A percentile compares a stretch with the other conserved stretches of the same genome.
Conservation (phyloP, 2,888 invertebrate species). For the Trichopoda pennipes region DNA sequence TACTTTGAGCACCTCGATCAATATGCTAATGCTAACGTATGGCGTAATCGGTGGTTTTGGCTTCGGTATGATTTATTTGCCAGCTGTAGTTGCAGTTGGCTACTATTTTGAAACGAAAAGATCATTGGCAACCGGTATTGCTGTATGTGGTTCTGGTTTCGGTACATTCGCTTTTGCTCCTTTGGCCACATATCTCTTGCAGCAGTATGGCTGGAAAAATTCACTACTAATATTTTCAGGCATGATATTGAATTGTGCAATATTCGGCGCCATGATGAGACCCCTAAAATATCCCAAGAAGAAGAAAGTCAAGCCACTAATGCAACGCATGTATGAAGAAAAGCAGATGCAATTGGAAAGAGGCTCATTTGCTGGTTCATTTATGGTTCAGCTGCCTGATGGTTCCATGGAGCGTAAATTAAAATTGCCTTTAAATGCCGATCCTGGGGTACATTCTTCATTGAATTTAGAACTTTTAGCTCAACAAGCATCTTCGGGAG, state of each 20-base stretch:
- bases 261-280: slow-evolving; percentile 86
- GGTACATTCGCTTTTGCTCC: slow-evolving; percentile 98
- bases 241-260: slow-evolving; percentile 93
- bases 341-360: slow-evolving; percentile 94
- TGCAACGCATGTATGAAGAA: slow-evolving; percentile 96
- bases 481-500: slow-evolving; percentile 83
- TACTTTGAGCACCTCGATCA: slow-evolving; percentile 92
- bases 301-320: slow-evolving; percentile 86
- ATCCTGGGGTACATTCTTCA: slow-evolving; percentile 96
- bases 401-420: slow-evolving; percentile 94
- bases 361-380: slow-evolving; percentile 93
- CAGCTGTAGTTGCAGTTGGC: slow-evolving; percentile 97
- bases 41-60: slow-evolving; percentile 96
- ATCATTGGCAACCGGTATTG: slow-evolving; percentile 96
- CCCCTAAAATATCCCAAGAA: slow-evolving; percentile 81
- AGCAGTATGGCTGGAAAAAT: slow-evolving; percentile 92
- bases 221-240: slow-evolving; percentile 96
- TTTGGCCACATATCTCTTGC: slow-evolving; percentile 89
- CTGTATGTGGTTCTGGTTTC: slow-evolving; percentile 97
- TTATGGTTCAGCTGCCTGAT: slow-evolving; percentile 92
- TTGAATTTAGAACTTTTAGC: slow-evolving; percentile 92
- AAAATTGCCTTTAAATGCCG: slow-evolving; percentile 95
- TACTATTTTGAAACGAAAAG: slow-evolving; percentile 98
- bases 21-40: slow-evolving; percentile 95
- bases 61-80: slow-evolving; percentile 95